These are phyloP conservation scores for Equus przewalskii DNA, from an alignment of 2,113 vertebrate species.

Conservation along the genomic window DNA sequence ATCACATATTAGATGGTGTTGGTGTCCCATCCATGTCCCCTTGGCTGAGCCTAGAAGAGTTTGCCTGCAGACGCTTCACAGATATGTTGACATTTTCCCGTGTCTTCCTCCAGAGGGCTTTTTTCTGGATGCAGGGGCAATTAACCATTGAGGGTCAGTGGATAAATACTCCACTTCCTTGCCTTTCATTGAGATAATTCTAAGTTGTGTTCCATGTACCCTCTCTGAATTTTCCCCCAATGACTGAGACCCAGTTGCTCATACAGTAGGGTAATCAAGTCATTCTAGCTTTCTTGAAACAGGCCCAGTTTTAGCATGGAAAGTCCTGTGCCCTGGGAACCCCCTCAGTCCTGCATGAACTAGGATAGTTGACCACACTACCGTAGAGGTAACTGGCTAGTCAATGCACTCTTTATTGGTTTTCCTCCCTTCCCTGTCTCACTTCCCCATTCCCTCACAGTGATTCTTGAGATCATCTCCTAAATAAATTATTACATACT, in stretches of 20 bases:
- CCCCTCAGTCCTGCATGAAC: background rate
- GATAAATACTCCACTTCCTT: background rate
- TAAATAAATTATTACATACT: background rate
- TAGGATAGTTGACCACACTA: background rate
- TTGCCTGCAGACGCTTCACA: background rate
- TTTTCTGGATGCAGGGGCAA: background rate
- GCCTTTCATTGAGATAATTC: background rate
- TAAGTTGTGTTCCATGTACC: background rate
- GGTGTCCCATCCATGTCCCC: background rate
- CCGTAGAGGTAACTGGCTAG: background rate
- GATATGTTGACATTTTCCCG: background rate
- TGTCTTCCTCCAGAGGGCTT: background rate
- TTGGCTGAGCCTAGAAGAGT: background rate
- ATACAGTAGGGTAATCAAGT: background rate
- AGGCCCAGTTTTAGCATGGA: background rate
- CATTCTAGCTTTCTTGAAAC: background rate
- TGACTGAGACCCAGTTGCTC: background rate
- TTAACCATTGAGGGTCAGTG: background rate
- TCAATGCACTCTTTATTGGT: background rate
- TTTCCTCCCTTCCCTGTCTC: background rate
- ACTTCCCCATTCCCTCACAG: background rate
- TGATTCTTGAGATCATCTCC: background rate
- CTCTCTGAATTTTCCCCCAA: background rate
- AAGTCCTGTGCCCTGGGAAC: background rate
- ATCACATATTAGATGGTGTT: background rate